A percentile compares a stretch with the other conserved stretches of the same genome.
Evolutionary conservation across 2,888 invertebrate species (phyloP).

Genomic region (Ennomos erosarius): DNA sequence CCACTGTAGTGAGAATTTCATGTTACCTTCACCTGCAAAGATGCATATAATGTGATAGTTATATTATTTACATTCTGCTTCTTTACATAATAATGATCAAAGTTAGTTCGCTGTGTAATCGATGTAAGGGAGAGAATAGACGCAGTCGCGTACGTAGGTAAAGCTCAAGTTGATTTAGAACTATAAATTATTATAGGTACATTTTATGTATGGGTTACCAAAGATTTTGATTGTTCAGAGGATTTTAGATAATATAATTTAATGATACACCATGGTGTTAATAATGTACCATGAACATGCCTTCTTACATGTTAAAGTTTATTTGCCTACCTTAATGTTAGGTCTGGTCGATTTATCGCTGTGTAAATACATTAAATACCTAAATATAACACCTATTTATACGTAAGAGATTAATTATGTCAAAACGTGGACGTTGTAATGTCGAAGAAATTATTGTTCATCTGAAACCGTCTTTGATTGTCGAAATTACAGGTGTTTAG

Average conservation of each 20-base stretch:
- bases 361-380: conserved; percentile 60
- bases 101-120: conserved; percentile 23
- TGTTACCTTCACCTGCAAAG: conserved; percentile 53
- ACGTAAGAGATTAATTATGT: conserved; percentile 51
- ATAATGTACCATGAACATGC: conserved; percentile 73
- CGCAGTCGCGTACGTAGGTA: conserved; percentile 54
- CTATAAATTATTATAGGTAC: conserved; percentile 38
- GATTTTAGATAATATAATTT: conserved; percentile 11
- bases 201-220: conserved; percentile 9
- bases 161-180: conserved; percentile 76
- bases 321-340: conserved; percentile 59
- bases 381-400: conserved; percentile 56
- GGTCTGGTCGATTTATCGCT: conserved; percentile 48
- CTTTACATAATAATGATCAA: conserved; percentile 41
- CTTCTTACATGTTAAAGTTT: conserved; percentile 63
- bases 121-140: conserved; percentile 24
- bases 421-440: conserved; percentile 12
- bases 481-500: neutral
- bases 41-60: conserved; percentile 66
- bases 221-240: conserved; percentile 12
- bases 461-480: neutral
- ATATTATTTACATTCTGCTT: conserved; percentile 52
- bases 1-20: conserved; percentile 58
- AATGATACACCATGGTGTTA: conserved; percentile 10
- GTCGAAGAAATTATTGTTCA: conserved; percentile 10